Evolutionary conservation across 2,113 vertebrate genomes (phyloP).

Genomic region (Geococcyx californianus): DNA sequence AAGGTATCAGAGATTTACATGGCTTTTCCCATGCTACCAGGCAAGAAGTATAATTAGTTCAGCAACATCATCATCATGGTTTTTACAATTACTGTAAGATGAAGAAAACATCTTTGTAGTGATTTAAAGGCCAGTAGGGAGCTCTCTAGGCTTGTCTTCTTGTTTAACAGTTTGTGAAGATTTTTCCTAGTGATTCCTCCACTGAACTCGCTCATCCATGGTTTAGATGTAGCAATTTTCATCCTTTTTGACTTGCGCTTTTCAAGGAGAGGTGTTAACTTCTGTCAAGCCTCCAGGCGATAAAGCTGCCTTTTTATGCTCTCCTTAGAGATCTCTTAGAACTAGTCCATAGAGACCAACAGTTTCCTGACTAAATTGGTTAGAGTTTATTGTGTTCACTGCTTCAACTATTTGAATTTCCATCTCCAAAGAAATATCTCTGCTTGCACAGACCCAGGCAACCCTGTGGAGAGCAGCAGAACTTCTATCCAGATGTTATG

Average conservation of each 20-base stretch:
- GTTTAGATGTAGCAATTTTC: background rate
- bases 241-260: constrained; percentile 44
- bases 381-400: background rate
- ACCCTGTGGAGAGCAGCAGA: background rate
- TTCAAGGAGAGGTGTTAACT: constrained; percentile 52
- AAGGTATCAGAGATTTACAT: background rate
- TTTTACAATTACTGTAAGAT: background rate
- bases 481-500: background rate
- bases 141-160: background rate
- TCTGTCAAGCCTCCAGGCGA: constrained; percentile 59
- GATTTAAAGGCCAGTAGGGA: constrained; percentile 8
- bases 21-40: background rate
- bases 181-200: background rate
- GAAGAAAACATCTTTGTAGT: background rate
- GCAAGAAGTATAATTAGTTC: background rate
- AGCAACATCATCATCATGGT: background rate
- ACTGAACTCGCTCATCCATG: background rate
- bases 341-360: background rate
- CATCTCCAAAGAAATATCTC: background rate
- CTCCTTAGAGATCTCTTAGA: constrained; percentile 32
- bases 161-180: background rate
- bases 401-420: background rate
- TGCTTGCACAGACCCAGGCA: background rate
- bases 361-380: background rate
- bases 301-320: constrained; percentile 61